Percentiles rank a stretch among this genome's conserved stretches.
phyloP scores from a whole-genome alignment of 2,113 vertebrate species.

The Sisor rabdophorus region DNA sequence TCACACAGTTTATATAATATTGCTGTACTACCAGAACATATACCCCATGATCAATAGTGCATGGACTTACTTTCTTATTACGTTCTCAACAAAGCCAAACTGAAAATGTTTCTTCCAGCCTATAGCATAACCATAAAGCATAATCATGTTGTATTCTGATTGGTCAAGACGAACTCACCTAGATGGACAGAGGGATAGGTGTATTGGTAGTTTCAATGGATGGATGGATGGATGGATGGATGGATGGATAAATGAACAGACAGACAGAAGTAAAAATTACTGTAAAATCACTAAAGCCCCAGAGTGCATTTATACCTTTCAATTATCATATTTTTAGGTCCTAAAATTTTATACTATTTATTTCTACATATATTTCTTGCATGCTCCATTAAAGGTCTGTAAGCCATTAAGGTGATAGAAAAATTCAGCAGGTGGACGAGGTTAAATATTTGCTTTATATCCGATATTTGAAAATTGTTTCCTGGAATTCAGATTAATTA shows the following conservation, averaged over 20 bases:
- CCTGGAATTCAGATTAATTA: constrained; percentile 8
- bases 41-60: neutral
- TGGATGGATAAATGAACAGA: too few species aligned
- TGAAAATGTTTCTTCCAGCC: too few species aligned
- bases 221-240: too few species aligned
- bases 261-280: neutral
- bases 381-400: neutral
- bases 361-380: neutral
- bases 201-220: too few species aligned
- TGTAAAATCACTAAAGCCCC: neutral
- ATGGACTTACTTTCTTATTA: neutral
- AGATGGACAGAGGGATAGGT: too few species aligned
- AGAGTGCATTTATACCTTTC: too few species aligned
- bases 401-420: neutral
- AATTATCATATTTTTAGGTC: too few species aligned
- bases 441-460: neutral
- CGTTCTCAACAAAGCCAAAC: too few species aligned
- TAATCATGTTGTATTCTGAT: neutral
- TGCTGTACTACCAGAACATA: neutral
- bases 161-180: neutral
- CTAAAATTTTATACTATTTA: too few species aligned
- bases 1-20: neutral
- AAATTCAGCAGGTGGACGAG: neutral
- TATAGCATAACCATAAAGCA: too few species aligned
- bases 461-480: constrained; percentile 20